phyloP scores from a whole-genome alignment of 1,140 invertebrate species.

The Dreissena rostriformis region DNA sequence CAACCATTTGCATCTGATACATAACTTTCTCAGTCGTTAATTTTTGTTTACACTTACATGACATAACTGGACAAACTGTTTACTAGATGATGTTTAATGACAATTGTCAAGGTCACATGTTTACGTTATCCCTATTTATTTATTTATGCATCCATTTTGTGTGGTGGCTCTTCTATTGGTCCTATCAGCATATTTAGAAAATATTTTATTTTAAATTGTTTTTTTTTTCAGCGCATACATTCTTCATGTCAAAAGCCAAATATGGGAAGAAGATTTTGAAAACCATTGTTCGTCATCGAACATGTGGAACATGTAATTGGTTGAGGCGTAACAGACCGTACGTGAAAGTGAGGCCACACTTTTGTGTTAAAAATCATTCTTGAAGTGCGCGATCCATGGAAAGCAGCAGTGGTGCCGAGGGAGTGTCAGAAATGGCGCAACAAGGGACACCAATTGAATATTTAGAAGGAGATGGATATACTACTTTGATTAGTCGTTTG shows the following conservation, averaged over 20 bases:
- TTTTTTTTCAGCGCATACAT: conserved; percentile 34
- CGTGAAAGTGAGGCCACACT: background rate
- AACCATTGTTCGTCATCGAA: conserved; percentile 12
- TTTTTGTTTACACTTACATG: too few species aligned
- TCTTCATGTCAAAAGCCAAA: conserved; percentile 39
- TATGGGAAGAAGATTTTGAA: conserved; percentile 46
- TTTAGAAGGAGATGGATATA: conserved; percentile 17
- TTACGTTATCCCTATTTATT: too few species aligned
- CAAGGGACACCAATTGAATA: conserved; percentile 14
- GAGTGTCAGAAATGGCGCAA: background rate
- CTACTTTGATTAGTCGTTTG: background rate
- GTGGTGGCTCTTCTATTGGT: too few species aligned
- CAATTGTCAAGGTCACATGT: too few species aligned
- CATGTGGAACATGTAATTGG: conserved; percentile 15
- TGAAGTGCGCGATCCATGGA: conserved; percentile 6
- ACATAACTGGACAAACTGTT: too few species aligned
- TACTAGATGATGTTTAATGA: too few species aligned
- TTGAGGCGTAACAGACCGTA: conserved; percentile 1
- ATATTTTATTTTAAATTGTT: background rate
- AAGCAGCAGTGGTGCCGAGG: background rate
- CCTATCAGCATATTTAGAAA: too few species aligned
- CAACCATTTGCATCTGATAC: too few species aligned
- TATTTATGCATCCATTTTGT: too few species aligned
- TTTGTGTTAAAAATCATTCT: conserved; percentile 1
- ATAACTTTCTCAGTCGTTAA: too few species aligned